These are phyloP conservation scores for Amphiprion percula DNA, from an alignment of 2,113 vertebrate genomes.

Conservation along the genomic window DNA sequence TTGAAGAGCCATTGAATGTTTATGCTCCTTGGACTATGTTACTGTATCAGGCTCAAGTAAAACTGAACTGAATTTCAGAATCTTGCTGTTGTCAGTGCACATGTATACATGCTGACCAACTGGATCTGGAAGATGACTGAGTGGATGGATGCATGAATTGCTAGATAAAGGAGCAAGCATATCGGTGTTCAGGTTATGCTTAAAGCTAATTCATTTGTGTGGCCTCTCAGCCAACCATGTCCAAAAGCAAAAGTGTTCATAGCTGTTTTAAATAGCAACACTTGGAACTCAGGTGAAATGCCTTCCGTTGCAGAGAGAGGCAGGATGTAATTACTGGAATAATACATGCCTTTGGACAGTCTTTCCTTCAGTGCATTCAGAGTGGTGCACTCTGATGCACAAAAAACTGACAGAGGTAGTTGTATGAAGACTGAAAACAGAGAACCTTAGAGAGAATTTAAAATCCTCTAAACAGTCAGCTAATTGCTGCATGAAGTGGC, in stretches of 20 bases:
- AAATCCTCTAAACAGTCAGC: neutral
- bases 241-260: neutral
- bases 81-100: no score
- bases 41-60: no score
- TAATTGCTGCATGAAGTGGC: neutral
- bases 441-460: neutral
- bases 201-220: neutral
- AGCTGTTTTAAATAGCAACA: neutral
- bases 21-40: no score
- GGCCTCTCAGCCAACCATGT: neutral
- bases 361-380: neutral
- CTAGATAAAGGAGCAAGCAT: neutral
- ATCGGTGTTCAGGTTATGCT: neutral
- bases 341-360: neutral
- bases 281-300: neutral
- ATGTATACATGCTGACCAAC: no score
- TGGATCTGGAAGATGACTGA: no score
- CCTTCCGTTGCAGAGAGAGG: neutral
- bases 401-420: neutral
- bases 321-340: neutral
- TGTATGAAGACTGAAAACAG: neutral
- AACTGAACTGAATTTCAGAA: no score
- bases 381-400: neutral
- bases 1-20: no score
- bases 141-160: no score